These are phyloP conservation scores for Eristalinus sepulchralis DNA, from an alignment of 2,888 invertebrate species.

Conservation along the genomic window DNA sequence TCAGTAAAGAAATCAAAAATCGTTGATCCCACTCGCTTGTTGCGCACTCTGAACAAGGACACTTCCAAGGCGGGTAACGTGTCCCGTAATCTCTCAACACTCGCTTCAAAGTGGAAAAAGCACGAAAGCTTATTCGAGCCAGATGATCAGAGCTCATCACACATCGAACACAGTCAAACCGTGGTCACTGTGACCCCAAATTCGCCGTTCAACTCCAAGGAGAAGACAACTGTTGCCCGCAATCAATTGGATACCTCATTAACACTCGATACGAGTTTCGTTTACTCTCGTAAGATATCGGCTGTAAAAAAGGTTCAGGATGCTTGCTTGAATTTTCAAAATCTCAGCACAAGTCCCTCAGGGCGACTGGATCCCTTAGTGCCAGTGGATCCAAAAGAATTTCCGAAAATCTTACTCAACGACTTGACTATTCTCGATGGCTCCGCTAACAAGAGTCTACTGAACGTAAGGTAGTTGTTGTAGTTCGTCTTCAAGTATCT, in stretches of 20 bases:
- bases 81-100: conserved; percentile 72
- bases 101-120: conserved; percentile 77
- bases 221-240: conserved; percentile 75
- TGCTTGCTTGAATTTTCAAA: conserved; percentile 76
- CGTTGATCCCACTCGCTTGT: conserved; percentile 76
- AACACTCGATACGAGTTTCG: conserved; percentile 24
- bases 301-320: conserved; percentile 77
- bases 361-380: conserved; percentile 78
- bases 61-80: conserved; percentile 55
- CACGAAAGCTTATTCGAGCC: conserved; percentile 74
- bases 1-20: conserved; percentile 76
- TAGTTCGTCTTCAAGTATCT: not conserved
- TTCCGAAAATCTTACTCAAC: conserved; percentile 51
- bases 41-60: conserved; percentile 77
- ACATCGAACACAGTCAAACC: conserved; percentile 32
- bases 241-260: conserved; percentile 41
- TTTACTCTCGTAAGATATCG: conserved; percentile 73
- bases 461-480: not conserved
- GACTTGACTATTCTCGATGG: conserved; percentile 42
- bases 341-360: conserved; percentile 79
- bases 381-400: conserved; percentile 44
- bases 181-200: conserved; percentile 71
- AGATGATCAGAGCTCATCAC: conserved; percentile 56
- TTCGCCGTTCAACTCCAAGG: conserved; percentile 74
- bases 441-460: not conserved